Evolutionary conservation across 2,888 invertebrate genomes (phyloP), one percentile per base, ranked within the genome.

Genomic region (Ecliptopera silaceata): DNA sequence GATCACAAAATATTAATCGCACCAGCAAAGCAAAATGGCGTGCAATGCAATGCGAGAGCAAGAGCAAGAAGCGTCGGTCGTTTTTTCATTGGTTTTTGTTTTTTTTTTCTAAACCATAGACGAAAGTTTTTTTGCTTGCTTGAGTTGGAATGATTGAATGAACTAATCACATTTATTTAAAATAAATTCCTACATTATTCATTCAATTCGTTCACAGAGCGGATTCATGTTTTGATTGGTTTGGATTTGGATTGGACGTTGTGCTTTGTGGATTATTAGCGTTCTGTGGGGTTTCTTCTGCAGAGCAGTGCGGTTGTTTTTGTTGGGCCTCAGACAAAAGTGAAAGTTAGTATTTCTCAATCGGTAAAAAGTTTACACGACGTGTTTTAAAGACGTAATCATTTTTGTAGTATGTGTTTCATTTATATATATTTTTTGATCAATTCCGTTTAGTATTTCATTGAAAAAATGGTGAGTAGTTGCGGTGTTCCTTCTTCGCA

Each of bases 321-420:
- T 34, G 34, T 36, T 8, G 8, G 15, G 36, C 8, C 15, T 4
- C 18, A n/a, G n/a, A n/a, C n/a, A 55, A 71, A 79, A 80, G 80
- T 77, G 79, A 80, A 80, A 80, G 80, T 76, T 71, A 59, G 54
- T 49, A 60, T 52, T 64, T 60, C 60, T 65, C 56, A 64, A 61
- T 63, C 62, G 60, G 47, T 56, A 50, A 17, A 26, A 26, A 26
- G n/a, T n/a, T 8, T 26, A 26, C 20, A 31, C 58, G 39, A 31
- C 56, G 26, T 44, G 67, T 63, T 64, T 44, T 45, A 26, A 59
- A 58, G 63, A 66, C 59, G 64, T 63, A 65, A 63, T 56, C 63
- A 62, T 60, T 45, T 56, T 67, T 68, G 60, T 76, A 75, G 71
- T 65, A 69, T 44, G 48, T 52, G 43, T 41, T 6, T 41, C 12